A percentile compares a stretch with the other conserved stretches of the same genome.
These are phyloP conservation scores for Drosophila guanche DNA, from an alignment of 1,140 invertebrate species.

Conservation along the genomic window DNA sequence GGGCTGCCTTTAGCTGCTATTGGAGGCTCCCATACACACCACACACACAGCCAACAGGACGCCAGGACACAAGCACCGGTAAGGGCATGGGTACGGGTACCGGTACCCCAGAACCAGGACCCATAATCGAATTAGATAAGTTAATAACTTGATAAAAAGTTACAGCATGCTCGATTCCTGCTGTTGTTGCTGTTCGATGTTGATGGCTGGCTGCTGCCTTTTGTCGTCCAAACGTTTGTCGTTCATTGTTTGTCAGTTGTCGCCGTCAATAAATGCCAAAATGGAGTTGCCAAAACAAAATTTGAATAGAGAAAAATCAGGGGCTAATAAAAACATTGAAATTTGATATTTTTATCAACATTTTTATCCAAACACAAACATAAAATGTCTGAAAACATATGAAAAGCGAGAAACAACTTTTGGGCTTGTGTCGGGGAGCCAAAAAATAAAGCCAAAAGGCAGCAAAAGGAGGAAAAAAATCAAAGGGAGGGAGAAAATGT, in stretches of 20 bases:
- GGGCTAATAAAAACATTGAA: slow-evolving; percentile 41
- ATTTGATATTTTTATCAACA: slow-evolving; percentile 29
- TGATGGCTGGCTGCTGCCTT: slow-evolving; percentile 21
- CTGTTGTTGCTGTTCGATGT: slow-evolving; percentile 25
- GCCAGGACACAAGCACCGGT: slow-evolving; percentile 22
- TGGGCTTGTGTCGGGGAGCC: background rate
- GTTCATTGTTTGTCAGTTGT: slow-evolving; percentile 75
- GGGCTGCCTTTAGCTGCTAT: slow-evolving; percentile 29
- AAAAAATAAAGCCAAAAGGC: slow-evolving; percentile 21
- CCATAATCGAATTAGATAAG: slow-evolving; percentile 82
- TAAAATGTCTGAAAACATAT: slow-evolving; percentile 10
- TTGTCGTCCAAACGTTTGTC: slow-evolving; percentile 47
- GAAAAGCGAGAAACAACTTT: slow-evolving; percentile 24
- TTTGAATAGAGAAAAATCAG: slow-evolving; percentile 20
- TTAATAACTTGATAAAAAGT: slow-evolving; percentile 83
- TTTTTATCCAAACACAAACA: slow-evolving; percentile 11
- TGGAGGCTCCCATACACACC: background rate
- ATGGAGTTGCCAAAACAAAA: slow-evolving; percentile 68
- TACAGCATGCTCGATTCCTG: slow-evolving; percentile 46
- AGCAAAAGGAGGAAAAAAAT: slow-evolving; percentile 35
- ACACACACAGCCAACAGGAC: background rate
- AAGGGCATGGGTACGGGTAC: slow-evolving; percentile 29
- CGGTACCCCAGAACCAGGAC: slow-evolving; percentile 9
- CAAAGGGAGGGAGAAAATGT: slow-evolving; percentile 57
- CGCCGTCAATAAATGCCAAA: slow-evolving; percentile 74